A percentile compares a stretch with the other conserved stretches of the same genome.
Conservation (phyloP, 2,888 invertebrate genomes). For the Tachystola acroxantha region DNA sequence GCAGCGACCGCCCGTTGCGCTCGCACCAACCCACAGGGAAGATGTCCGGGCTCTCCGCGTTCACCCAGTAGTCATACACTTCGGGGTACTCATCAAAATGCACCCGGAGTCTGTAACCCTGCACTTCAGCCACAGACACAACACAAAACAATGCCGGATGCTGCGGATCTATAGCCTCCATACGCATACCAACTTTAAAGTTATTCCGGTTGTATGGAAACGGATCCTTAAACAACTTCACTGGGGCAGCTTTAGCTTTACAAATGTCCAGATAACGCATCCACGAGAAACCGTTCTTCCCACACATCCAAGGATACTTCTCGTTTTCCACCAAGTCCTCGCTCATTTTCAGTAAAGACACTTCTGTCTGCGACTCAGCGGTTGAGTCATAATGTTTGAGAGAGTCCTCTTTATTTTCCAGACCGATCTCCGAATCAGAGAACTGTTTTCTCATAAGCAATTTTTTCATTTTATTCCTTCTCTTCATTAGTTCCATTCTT, state of each 20-base stretch:
- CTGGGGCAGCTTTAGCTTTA: slow-evolving; percentile 85
- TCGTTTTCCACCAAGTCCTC: slow-evolving; percentile 56
- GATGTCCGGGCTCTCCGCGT: slow-evolving; percentile 93
- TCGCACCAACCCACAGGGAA: slow-evolving; percentile 97
- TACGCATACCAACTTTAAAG: slow-evolving; percentile 90
- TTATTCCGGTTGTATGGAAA: slow-evolving; percentile 87
- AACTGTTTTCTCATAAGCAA: slow-evolving; percentile 57
- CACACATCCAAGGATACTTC: slow-evolving; percentile 83
- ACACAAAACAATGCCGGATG: slow-evolving; percentile 94
- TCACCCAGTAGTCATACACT: slow-evolving; percentile 95
- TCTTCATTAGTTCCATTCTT: slow-evolving; percentile 51
- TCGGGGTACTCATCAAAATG: slow-evolving; percentile 95
- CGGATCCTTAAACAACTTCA: slow-evolving; percentile 87
- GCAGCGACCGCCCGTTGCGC: slow-evolving; percentile 86
- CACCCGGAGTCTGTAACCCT: slow-evolving; percentile 89
- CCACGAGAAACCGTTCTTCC: slow-evolving; percentile 88
- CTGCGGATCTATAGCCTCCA: slow-evolving; percentile 96
- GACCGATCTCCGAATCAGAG: slow-evolving; percentile 42
- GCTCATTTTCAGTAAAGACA: slow-evolving; percentile 41
- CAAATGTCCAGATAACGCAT: slow-evolving; percentile 85
- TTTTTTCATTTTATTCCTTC: slow-evolving; percentile 63
- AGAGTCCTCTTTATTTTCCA: slow-evolving; percentile 40
- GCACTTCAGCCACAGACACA: slow-evolving; percentile 88
- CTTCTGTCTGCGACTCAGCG: slow-evolving; percentile 30
- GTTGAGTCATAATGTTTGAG: slow-evolving; percentile 45